Base-by-base conservation (phyloP, 2,888 invertebrate species). In the Lasioglossum villosulum region DNA sequence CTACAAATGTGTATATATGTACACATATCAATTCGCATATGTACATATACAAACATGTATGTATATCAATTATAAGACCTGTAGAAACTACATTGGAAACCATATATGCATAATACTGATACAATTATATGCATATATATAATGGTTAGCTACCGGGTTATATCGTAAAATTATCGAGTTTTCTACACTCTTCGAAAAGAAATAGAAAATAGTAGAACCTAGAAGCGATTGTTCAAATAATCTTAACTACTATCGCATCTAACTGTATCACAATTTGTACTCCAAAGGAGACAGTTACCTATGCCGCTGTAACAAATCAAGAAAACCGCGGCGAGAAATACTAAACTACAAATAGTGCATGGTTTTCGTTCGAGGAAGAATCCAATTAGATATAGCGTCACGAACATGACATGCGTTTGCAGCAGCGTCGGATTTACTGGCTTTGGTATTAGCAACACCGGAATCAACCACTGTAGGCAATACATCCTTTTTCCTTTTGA, bases 341-440 rank as follows among this genome's bases (percentile, higher is more conserved):
- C 98, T 79, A 99, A 96, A 94, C 98, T 98, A 96, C 99, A 99
- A 89, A 99, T 98, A 75, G 99, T 99, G 95, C 99, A 99, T 0
- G 99, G 99, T 95, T 98, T 99, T 93, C 99, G 96, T 94, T 99
- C 99, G 92, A 99, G 96, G 95, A 99, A 99, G 96, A 99, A 99
- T 92, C 99, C 99, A 91, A 99, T 97, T 91, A 99, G 96, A 95
- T 99, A 99, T 78, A 99, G 96, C 89, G 98, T 98, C 97, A 99
- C 98, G 95, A 99, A 99, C 98, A 99, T 98, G 86, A 99, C 98
- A 95, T 99, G 99, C 80, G 99, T 99, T 95, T 99, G 98, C 92
- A 99, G 97, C 84, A 99, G 96, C 59, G 99, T 98, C 93, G 99
- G 99, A 96, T 99, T 99, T 88, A 99, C 97, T 81, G 99, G 99